Base-by-base conservation (phyloP, 35 echinoderm and acorn worm species). In the Apostichopus japonicus region DNA sequence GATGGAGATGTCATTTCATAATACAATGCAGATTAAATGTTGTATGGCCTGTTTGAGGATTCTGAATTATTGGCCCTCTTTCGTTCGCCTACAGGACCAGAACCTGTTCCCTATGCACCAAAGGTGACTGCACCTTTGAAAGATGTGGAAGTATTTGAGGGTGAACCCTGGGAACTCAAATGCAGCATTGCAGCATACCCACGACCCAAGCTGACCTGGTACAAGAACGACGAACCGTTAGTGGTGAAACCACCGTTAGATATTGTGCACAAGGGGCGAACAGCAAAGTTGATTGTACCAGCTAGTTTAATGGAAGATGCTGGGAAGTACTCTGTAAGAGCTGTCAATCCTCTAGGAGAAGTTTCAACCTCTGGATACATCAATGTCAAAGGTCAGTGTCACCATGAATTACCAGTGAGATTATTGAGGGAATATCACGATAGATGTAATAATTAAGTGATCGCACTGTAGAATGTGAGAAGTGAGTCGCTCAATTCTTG, bases 191-290 rank as follows among this genome's bases (percentile, higher is more conserved):
- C 79, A 10, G 96, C 91, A 72, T 77, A 95, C 56, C 92, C 92
- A 23, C 87, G 84, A 67, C 91, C 94, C 6, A 92, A 77, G 0
- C 52, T 95, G 54, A 90, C 84, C 8, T 98, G 96, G 96, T 95
- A 93, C 92, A 95, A 95, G 73, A 94, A 95, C 61, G 96, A 88
- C 23, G 81, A 95, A 65, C 73, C 92, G 2, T 24, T 98, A 13
- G 89, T 86, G n/a, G 77, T 91, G 6, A 95, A 93, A 33, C 76
- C 62, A 8, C 87, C 92, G 0, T 90, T 91, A 75, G 80, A 93
- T 72, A 93, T 88, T 52, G 82, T 82, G 17, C 92, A 93, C 77
- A 80, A 87, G 53, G 83, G 86, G 1, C 83, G 90, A 24, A 86
- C 92, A 6, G 94, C 87, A n/a, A 95, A 86, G 5, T 82, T 98